Percentiles rank a stretch among this genome's conserved stretches.
These are phyloP conservation scores for Sminthurinus signatus DNA, from an alignment of 1,140 invertebrate genomes.

Conservation along the genomic window DNA sequence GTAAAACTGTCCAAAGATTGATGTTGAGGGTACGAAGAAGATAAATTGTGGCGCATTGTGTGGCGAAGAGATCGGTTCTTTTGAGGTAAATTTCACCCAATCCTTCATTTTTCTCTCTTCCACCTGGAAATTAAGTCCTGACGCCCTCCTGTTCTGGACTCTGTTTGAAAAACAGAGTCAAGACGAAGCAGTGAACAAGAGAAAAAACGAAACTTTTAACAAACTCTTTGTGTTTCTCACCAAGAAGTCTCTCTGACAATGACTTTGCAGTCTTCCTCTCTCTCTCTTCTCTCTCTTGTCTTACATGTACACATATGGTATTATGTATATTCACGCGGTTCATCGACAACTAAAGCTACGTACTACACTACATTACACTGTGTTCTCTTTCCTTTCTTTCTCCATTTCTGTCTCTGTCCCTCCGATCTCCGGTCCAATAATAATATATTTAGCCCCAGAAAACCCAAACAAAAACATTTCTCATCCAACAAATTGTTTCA, in stretches of 20 bases:
- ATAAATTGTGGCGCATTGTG: constrained; percentile 39
- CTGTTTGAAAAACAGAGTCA: constrained; percentile 18
- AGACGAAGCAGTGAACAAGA: background rate
- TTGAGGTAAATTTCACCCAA: constrained; percentile 36
- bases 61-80: constrained; percentile 35
- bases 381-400: no score
- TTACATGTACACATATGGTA: no score
- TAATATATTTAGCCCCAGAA: no score
- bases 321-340: no score
- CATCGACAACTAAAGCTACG: no score
- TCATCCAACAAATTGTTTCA: no score
- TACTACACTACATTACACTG: no score
- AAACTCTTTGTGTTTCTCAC: background rate
- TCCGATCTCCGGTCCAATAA: no score
- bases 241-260: constrained; percentile 6
- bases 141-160: constrained; percentile 28
- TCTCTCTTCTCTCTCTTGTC: background rate
- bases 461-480: no score
- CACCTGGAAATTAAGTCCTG: constrained; percentile 37
- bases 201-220: background rate
- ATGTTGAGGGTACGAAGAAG: constrained; percentile 27
- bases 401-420: no score
- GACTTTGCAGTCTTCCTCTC: constrained; percentile 12
- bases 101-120: constrained; percentile 35
- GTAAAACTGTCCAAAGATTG: constrained; percentile 22